Percentiles rank a stretch among this genome's conserved stretches.
phyloP scores from a whole-genome alignment of 2,888 invertebrate genomes.

The Argynnis bischoffii region DNA sequence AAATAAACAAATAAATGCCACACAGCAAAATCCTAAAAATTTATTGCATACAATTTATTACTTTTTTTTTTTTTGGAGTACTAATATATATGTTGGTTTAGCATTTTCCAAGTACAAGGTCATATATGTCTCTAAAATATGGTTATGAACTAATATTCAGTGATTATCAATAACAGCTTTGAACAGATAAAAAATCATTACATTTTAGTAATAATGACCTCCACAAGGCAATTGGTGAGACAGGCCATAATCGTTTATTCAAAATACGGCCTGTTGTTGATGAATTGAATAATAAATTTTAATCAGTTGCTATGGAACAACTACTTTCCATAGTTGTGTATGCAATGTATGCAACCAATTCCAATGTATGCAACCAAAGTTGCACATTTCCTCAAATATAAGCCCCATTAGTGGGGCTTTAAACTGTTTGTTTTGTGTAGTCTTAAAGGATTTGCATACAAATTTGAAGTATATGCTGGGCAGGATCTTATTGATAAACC shows the following conservation, averaged over 20 bases:
- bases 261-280: constrained; percentile 48
- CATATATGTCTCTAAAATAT: no score
- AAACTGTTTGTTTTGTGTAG: constrained; percentile 38
- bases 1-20: no score
- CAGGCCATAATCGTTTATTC: constrained; percentile 34
- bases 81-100: no score
- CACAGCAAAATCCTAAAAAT: no score
- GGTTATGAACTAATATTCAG: no score
- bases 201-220: constrained; percentile 35
- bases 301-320: constrained; percentile 46
- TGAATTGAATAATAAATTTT: constrained; percentile 47
- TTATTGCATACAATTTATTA: no score
- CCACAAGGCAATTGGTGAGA: constrained; percentile 9
- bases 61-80: no score
- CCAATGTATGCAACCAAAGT: constrained; percentile 52
- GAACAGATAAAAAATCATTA: constrained; percentile 32
- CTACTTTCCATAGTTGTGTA: constrained; percentile 47
- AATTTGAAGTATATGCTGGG: constrained; percentile 45
- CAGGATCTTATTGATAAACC: constrained; percentile 42
- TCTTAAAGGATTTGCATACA: constrained; percentile 42
- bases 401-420: constrained; percentile 39
- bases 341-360: no score
- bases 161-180: constrained; percentile 25
- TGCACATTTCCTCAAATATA: constrained; percentile 43
- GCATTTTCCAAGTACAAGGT: no score